Percentiles rank a stretch among this genome's conserved stretches.
These are phyloP conservation scores for Euura lappo DNA, from an alignment of 1,140 invertebrate genomes.

Conservation along the genomic window DNA sequence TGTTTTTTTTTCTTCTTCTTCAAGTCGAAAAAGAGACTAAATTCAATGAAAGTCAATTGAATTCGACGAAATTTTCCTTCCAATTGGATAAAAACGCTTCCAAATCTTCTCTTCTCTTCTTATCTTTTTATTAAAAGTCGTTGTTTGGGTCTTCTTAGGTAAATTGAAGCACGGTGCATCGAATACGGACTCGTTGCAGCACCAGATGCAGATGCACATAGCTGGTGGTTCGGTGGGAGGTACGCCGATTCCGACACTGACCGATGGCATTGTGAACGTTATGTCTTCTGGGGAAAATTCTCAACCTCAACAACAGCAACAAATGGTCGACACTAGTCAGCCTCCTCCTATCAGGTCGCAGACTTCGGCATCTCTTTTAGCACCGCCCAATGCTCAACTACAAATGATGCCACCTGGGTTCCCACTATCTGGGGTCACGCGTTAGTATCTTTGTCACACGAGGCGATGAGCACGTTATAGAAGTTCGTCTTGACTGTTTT, in stretches of 20 bases:
- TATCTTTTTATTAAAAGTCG: background rate
- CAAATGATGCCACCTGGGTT: slow-evolving; percentile 62
- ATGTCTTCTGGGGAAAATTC: slow-evolving; percentile 37
- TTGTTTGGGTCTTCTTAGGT: slow-evolving; percentile 35
- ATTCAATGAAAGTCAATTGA: no score
- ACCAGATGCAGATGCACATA: slow-evolving; percentile 31
- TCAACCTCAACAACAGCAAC: slow-evolving; percentile 34
- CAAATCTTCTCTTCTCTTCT: no score
- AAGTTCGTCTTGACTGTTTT: no score
- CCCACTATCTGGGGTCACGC: slow-evolving; percentile 58
- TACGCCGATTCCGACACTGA: slow-evolving; percentile 37
- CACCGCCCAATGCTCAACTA: slow-evolving; percentile 62
- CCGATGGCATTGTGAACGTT: slow-evolving; percentile 48
- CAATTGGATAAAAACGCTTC: background rate
- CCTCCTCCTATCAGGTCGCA: slow-evolving; percentile 63
- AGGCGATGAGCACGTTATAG: no score
- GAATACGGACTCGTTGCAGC: slow-evolving; percentile 37
- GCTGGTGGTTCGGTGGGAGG: slow-evolving; percentile 31
- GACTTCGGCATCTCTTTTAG: slow-evolving; percentile 57
- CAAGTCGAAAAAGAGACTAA: no score
- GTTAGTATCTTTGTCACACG: slow-evolving; percentile 43
- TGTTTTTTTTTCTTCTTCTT: no score
- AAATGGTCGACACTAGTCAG: slow-evolving; percentile 67
- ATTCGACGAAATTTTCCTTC: no score
- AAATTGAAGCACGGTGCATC: slow-evolving; percentile 47